Percentiles rank a stretch among this genome's conserved stretches.
Evolutionary conservation across 2,888 invertebrate genomes (phyloP).

Genomic region (Athetis lepigone): DNA sequence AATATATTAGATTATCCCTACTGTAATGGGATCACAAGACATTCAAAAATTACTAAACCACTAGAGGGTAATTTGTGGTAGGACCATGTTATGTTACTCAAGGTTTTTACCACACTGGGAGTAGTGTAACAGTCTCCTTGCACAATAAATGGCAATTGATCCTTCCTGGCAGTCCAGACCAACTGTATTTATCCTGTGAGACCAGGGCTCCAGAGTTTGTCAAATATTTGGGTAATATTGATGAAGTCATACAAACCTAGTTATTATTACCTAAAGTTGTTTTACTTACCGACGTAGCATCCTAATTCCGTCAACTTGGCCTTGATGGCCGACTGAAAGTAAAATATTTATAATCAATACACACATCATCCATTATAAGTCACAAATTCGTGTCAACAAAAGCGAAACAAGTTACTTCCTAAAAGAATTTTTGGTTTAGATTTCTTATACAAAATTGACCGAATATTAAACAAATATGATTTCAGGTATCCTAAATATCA

Average conservation of each 20-base stretch:
- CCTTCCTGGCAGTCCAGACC: too few species aligned
- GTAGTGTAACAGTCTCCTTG: too few species aligned
- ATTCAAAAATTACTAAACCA: too few species aligned
- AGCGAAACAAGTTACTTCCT: conserved; percentile 2
- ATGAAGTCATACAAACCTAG: conserved; percentile 2
- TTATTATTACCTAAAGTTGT: conserved; percentile 8
- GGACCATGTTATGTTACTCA: too few species aligned
- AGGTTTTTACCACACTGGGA: too few species aligned
- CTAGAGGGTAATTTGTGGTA: too few species aligned
- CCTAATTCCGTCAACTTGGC: conserved; percentile 98
- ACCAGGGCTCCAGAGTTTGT: too few species aligned
- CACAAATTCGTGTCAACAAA: conserved; percentile 38
- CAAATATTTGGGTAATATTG: not conserved
- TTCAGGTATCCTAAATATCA: not conserved
- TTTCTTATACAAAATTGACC: not conserved
- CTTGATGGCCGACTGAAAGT: conserved; percentile 97
- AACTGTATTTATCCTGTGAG: too few species aligned
- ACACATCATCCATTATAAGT: conserved; percentile 23
- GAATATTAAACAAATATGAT: not conserved
- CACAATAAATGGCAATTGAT: too few species aligned
- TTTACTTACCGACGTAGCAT: conserved; percentile 95
- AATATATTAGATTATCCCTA: too few species aligned
- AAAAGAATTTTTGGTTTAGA: not conserved
- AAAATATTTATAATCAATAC: conserved; percentile 53
- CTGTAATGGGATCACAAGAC: too few species aligned